phyloP scores from a whole-genome alignment of 2,888 invertebrate species.

The Tipula lateralis region DNA sequence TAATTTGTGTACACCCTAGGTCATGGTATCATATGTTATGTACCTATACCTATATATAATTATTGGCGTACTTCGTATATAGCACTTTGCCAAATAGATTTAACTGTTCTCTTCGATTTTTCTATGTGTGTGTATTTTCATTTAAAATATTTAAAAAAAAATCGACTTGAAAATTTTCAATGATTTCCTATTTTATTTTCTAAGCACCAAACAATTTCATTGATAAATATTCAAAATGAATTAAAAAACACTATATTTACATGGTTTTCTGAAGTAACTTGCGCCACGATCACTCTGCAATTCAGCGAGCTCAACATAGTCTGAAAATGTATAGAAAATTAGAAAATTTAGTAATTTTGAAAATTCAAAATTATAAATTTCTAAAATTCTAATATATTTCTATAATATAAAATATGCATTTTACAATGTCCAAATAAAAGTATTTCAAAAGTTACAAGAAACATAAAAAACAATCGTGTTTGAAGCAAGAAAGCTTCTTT shows the following conservation, averaged over 20 bases:
- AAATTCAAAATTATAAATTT: slow-evolving; percentile 5
- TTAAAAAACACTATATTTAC: background rate
- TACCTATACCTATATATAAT: too few species aligned
- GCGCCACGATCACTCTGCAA: background rate
- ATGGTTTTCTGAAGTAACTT: background rate
- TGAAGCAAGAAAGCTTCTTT: too few species aligned
- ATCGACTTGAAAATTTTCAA: too few species aligned
- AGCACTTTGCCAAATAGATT: too few species aligned
- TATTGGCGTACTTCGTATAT: too few species aligned
- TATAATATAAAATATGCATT: background rate
- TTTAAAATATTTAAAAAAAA: too few species aligned
- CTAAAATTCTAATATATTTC: background rate
- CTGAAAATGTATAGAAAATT: slow-evolving; percentile 14
- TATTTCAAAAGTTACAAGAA: background rate
- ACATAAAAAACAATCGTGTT: too few species aligned
- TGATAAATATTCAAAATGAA: background rate
- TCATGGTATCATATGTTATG: too few species aligned
- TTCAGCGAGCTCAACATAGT: background rate
- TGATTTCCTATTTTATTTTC: too few species aligned
- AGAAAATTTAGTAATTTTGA: slow-evolving; percentile 19
- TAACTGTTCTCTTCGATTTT: too few species aligned
- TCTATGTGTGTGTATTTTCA: too few species aligned
- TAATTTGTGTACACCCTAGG: too few species aligned
- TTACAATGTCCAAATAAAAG: background rate
- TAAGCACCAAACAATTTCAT: background rate